phyloP scores from a whole-genome alignment of 1,140 invertebrate species.

The Oncopeltus fasciatus region DNA sequence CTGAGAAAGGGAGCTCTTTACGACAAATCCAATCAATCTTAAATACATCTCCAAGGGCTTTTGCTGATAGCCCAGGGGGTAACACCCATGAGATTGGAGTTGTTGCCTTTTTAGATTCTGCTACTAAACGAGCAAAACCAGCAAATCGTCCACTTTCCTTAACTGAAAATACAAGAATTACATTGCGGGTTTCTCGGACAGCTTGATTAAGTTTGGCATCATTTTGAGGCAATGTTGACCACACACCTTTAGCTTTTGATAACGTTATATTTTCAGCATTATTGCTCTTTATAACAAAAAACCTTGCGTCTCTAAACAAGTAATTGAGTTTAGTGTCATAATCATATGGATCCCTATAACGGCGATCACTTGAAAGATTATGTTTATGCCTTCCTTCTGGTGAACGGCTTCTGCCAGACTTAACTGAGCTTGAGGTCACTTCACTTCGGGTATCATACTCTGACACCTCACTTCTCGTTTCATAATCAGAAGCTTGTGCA shows the following conservation, averaged over 20 bases:
- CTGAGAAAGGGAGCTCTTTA: conserved; percentile 83
- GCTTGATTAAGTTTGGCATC: conserved; percentile 92
- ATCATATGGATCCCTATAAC: conserved; percentile 55
- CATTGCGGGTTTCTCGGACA: conserved; percentile 80
- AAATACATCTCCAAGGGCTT: conserved; percentile 88
- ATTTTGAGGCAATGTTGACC: conserved; percentile 94
- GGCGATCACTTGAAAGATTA: conserved; percentile 37
- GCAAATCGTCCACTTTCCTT: conserved; percentile 91
- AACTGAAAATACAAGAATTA: conserved; percentile 90
- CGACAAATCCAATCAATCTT: conserved; percentile 93
- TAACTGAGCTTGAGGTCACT: conserved; percentile 24
- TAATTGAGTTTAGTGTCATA: conserved; percentile 85
- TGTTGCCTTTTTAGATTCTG: conserved; percentile 76
- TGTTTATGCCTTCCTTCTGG: conserved; percentile 50
- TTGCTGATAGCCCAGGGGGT: conserved; percentile 81
- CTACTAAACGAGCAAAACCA: conserved; percentile 79
- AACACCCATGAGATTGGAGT: conserved; percentile 86
- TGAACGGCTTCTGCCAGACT: conserved; percentile 54
- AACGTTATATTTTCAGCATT: conserved; percentile 91
- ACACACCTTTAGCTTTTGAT: conserved; percentile 89
- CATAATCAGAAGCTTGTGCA: background rate
- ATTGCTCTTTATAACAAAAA: conserved; percentile 96
- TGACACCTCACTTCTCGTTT: background rate
- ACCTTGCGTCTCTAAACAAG: conserved; percentile 84
- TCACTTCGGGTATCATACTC: conserved; percentile 19